These are phyloP conservation scores for Nomada hirtipes DNA, from an alignment of 2,888 invertebrate genomes.

Conservation along the genomic window DNA sequence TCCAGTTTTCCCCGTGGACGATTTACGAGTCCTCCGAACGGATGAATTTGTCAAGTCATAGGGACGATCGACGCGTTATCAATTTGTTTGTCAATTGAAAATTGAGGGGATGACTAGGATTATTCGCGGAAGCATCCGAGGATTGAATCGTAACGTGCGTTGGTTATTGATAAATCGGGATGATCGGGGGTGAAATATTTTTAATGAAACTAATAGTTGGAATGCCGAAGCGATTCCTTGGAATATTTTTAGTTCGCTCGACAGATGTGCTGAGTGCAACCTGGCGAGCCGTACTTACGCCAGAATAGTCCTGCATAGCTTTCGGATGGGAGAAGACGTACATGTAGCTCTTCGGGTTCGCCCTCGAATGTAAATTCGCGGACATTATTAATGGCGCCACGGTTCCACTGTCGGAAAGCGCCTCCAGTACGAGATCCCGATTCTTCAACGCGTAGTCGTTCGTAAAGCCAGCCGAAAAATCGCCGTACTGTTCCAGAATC, in stretches of 20 bases:
- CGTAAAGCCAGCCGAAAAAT: slow-evolving; percentile 86
- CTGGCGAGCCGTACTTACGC: slow-evolving; percentile 86
- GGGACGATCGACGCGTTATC: neutral
- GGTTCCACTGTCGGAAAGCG: slow-evolving; percentile 95
- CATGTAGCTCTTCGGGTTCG: slow-evolving; percentile 92
- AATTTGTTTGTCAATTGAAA: too few species aligned
- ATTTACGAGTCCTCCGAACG: slow-evolving; percentile 48
- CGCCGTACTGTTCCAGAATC: slow-evolving; percentile 80
- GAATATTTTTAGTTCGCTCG: too few species aligned
- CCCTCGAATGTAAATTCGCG: slow-evolving; percentile 90
- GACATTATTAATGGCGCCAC: slow-evolving; percentile 92
- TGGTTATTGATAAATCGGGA: too few species aligned
- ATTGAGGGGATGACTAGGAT: too few species aligned
- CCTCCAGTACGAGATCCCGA: slow-evolving; percentile 93
- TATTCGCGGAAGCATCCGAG: too few species aligned
- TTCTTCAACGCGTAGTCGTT: slow-evolving; percentile 87
- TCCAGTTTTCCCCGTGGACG: slow-evolving; percentile 46
- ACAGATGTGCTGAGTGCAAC: too few species aligned
- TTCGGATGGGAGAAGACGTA: slow-evolving; percentile 95
- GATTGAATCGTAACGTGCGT: too few species aligned
- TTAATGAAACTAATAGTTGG: too few species aligned
- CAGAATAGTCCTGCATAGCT: slow-evolving; percentile 90
- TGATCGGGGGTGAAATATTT: too few species aligned
- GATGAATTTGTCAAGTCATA: slow-evolving; percentile 41
- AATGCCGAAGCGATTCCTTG: too few species aligned